Evolutionary conservation across 2,888 invertebrate genomes (phyloP).

Genomic region (Psylliodes chrysocephalus): DNA sequence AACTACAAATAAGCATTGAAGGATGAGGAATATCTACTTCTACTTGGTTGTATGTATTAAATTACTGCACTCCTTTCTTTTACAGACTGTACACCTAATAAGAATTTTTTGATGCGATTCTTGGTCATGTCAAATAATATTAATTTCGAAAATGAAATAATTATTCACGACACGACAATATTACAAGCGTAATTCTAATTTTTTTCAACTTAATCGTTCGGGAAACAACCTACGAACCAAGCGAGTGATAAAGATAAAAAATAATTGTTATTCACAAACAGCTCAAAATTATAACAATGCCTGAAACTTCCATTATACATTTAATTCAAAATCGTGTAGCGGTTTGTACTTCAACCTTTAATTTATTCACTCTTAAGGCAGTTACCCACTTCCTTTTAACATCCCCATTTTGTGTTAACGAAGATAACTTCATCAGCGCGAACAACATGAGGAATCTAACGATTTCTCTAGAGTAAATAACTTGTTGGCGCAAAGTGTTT

Average conservation of each 20-base stretch:
- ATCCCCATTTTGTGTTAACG: slow-evolving; percentile 11
- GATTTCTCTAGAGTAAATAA: slow-evolving; percentile 19
- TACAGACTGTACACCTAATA: too few species aligned
- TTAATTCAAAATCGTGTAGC: slow-evolving; percentile 13
- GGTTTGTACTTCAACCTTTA: slow-evolving; percentile 5
- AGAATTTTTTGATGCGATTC: too few species aligned
- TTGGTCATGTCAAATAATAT: too few species aligned
- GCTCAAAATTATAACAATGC: not conserved
- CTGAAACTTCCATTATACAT: not conserved
- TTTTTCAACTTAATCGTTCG: too few species aligned
- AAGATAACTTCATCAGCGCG: slow-evolving; percentile 14
- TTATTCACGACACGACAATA: too few species aligned
- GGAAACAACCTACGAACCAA: not conserved
- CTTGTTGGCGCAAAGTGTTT: slow-evolving; percentile 18
- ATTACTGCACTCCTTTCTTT: too few species aligned
- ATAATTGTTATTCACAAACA: not conserved
- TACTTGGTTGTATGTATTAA: too few species aligned
- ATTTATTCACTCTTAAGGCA: slow-evolving; percentile 13
- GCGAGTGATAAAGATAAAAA: not conserved
- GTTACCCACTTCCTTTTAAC: slow-evolving; percentile 5
- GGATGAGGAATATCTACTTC: too few species aligned
- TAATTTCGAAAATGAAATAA: too few species aligned
- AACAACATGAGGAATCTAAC: slow-evolving; percentile 10
- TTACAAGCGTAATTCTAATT: too few species aligned
- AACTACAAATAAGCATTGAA: too few species aligned